phyloP scores from a whole-genome alignment of 2,797 vertebrate species.

The Remorina albescens region DNA sequence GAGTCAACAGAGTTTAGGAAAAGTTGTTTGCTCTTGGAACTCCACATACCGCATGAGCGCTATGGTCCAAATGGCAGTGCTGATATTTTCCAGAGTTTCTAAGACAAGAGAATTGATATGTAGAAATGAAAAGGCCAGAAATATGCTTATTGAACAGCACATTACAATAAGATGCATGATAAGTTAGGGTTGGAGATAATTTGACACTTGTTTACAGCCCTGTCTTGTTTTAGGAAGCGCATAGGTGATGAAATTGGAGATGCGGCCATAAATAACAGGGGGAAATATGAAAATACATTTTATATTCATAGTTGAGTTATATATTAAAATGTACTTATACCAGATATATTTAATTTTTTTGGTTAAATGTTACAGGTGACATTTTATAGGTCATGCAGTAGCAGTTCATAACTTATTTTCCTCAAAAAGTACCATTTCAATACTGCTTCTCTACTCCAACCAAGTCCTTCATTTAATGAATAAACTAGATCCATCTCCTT shows the following conservation, averaged over 20 bases:
- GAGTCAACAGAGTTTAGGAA: conserved; percentile 8
- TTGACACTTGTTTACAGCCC: conserved; percentile 47
- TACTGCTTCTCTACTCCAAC: not conserved
- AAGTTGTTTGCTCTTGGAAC: not conserved
- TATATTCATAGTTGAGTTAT: not conserved
- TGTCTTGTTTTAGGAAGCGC: conserved; percentile 27
- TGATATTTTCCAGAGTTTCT: not conserved
- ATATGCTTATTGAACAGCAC: not conserved
- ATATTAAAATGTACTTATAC: not conserved
- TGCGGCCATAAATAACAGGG: not conserved
- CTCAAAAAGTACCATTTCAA: not conserved
- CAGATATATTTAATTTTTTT: not conserved
- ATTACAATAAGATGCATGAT: not conserved
- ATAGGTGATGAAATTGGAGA: conserved; percentile 22
- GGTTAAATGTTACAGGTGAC: not conserved
- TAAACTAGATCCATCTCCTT: not conserved
- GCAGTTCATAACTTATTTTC: not conserved
- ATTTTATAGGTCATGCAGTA: not conserved
- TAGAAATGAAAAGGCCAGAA: not conserved
- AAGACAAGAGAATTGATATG: not conserved
- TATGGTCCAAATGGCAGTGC: too few species aligned
- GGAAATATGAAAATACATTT: not conserved
- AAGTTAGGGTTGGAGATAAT: conserved; percentile 6
- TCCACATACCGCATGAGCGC: not conserved
- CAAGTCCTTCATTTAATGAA: not conserved